Evolutionary conservation across 2,113 vertebrate genomes (phyloP), one percentile per base, ranked within the genome.

Genomic region (Stegostoma tigrinum): DNA sequence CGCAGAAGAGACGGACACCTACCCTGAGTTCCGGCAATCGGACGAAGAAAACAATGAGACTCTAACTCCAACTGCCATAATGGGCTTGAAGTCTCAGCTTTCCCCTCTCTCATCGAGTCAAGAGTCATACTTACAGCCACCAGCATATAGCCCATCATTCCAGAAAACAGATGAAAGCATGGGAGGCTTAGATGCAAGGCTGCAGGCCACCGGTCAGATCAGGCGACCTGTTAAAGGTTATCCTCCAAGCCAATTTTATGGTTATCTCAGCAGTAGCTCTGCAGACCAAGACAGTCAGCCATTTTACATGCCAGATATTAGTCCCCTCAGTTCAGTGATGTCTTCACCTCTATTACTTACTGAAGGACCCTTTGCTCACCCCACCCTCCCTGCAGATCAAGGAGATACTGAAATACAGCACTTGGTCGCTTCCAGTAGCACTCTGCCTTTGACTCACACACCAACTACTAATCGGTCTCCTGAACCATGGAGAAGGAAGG

Each of bases 231-330:
- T 98, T 0, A 97, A 98, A 97, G 97, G 98, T 97, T 99, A 99
- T 97, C 98, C 99, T 97, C 99, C 99, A 3, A 97, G 98, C 97
- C 98, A 98, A 95, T 99, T 99, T 97, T 99, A 99, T 96, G 98
- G 98, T 97, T 99, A 99, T 98, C 97, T 99, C 97, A 99, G 98
- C 97, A 98, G 97, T 97, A 98, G 98, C 96, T 98, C 98, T 1
- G 97, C 97, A 96, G 99, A 99, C 97, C 98, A 98, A 97, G 99
- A 99, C 97, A 98, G 98, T 0, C 98, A 83, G 94, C 98, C 99
- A 0, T 99, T 99, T 98, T 99, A 99, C 97, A 98, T 99, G 98
- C 98, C 99, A 68, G 99, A 99, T 97, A 98, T 99, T 97, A 99
- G 99, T 97, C 99, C 99, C 5, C 97, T 98, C 96, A 99, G 99